These are phyloP conservation scores for Ophion ventricosus DNA, from an alignment of 2,888 invertebrate genomes.

Conservation along the genomic window DNA sequence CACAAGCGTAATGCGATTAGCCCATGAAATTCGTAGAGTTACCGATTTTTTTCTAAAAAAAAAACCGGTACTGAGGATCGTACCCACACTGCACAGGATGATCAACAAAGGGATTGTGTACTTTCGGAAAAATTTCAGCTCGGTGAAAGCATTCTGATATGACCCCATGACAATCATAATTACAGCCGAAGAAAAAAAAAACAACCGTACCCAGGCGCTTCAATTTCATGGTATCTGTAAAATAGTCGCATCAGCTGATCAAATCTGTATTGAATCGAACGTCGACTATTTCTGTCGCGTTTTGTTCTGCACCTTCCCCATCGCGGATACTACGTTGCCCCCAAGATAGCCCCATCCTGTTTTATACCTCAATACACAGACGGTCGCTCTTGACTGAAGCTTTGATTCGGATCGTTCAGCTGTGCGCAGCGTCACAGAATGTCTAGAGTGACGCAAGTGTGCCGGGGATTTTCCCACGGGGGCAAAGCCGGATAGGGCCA, in stretches of 20 bases:
- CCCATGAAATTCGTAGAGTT: too few species aligned
- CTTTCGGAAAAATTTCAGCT: too few species aligned
- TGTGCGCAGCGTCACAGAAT: slow-evolving; percentile 23
- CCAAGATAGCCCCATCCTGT: slow-evolving; percentile 1
- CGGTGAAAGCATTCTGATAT: too few species aligned
- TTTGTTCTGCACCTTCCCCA: slow-evolving; percentile 4
- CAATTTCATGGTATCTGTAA: background rate
- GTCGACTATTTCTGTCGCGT: slow-evolving; percentile 1
- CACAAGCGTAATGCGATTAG: too few species aligned
- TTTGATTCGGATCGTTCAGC: slow-evolving; percentile 49
- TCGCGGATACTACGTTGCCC: slow-evolving; percentile 9
- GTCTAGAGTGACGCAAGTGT: slow-evolving; percentile 42
- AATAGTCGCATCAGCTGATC: background rate
- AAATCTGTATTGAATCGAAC: background rate
- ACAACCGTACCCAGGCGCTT: background rate
- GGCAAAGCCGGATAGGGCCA: slow-evolving; percentile 51
- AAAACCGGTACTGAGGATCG: too few species aligned
- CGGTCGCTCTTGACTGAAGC: slow-evolving; percentile 39
- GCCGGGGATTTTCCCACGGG: slow-evolving; percentile 46
- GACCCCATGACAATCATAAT: background rate
- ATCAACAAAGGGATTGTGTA: too few species aligned
- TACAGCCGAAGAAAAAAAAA: background rate
- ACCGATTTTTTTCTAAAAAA: too few species aligned
- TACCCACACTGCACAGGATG: too few species aligned
- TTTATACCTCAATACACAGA: slow-evolving; percentile 28